phyloP scores from a whole-genome alignment of 2,797 vertebrate species.

The Aplochiton taeniatus region DNA sequence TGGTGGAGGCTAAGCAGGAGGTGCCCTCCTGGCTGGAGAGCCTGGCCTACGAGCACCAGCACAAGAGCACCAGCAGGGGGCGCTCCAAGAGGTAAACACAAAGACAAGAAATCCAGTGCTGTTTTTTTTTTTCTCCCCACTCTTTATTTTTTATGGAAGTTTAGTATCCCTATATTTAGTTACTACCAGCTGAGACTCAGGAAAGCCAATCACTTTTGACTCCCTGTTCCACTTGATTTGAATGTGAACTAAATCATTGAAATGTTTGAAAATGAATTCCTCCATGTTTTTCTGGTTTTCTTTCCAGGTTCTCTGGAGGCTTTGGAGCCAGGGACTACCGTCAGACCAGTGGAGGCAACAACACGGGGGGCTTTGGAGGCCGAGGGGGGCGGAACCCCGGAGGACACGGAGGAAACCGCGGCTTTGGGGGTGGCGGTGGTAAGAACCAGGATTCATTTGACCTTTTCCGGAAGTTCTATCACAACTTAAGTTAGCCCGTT shows the following conservation, averaged over 20 bases:
- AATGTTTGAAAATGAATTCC: too few species aligned
- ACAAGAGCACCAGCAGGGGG: constrained; percentile 88
- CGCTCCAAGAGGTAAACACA: constrained; percentile 88
- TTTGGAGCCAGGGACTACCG: constrained; percentile 92
- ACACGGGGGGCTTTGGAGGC: constrained; percentile 80
- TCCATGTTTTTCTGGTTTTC: neutral
- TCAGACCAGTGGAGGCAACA: constrained; percentile 78
- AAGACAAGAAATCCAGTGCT: too few species aligned
- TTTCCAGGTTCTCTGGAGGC: constrained; percentile 84
- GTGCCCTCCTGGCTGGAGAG: constrained; percentile 95
- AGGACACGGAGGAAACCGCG: constrained; percentile 83
- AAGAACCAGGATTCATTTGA: neutral
- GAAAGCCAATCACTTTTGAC: too few species aligned
- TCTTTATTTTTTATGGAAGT: too few species aligned
- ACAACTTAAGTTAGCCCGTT: neutral
- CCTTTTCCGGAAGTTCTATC: neutral
- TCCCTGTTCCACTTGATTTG: too few species aligned
- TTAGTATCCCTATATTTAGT: too few species aligned
- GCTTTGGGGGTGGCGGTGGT: constrained; percentile 81
- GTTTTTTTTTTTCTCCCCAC: too few species aligned
- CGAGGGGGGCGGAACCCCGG: constrained; percentile 83
- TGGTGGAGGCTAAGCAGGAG: constrained; percentile 95
- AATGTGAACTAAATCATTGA: too few species aligned
- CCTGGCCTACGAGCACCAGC: constrained; percentile 92
- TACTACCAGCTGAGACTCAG: too few species aligned